A percentile compares a stretch with the other conserved stretches of the same genome.
phyloP scores from a whole-genome alignment of 1,140 invertebrate species.

The Magallana ariakensis region DNA sequence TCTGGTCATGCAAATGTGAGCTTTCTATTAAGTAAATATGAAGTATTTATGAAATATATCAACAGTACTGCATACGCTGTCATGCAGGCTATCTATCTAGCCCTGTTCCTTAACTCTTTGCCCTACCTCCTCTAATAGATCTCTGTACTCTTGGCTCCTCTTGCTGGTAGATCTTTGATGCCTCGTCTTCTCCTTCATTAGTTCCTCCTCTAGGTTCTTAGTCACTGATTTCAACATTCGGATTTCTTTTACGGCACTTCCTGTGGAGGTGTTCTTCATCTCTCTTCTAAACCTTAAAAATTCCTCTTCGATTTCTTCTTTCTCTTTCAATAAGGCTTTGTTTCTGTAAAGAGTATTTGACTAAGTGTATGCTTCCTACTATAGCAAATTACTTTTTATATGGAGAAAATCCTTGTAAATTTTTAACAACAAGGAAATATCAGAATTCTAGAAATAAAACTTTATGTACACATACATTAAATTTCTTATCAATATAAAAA shows the following conservation, averaged over 20 bases:
- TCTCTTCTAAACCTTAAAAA: conserved; percentile 74
- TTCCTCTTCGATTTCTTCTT: conserved; percentile 75
- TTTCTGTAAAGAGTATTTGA: conserved; percentile 63
- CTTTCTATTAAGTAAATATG: too few relatives aligned
- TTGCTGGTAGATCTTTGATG: conserved; percentile 74
- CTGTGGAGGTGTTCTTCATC: conserved; percentile 70
- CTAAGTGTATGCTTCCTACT: too few relatives aligned
- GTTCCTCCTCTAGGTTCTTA: conserved; percentile 76
- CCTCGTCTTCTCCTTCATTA: conserved; percentile 77
- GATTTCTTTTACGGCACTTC: conserved; percentile 73
- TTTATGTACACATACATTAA: neutral
- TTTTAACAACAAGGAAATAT: conserved; percentile 26
- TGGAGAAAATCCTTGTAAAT: too few relatives aligned
- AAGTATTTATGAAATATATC: too few relatives aligned
- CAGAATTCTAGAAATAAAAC: neutral
- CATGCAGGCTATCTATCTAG: too few relatives aligned
- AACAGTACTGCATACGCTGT: too few relatives aligned
- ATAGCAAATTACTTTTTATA: too few relatives aligned
- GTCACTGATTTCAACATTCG: conserved; percentile 74
- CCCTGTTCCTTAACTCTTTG: neutral
- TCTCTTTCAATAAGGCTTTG: conserved; percentile 72
- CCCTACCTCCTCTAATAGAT: conserved; percentile 75
- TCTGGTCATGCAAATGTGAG: too few relatives aligned
- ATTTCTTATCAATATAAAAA: neutral
- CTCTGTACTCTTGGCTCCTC: conserved; percentile 75